Evolutionary conservation across 2,113 vertebrate species (phyloP), one percentile per base, ranked within the genome.

Genomic region (Burhinus oedicnemus): DNA sequence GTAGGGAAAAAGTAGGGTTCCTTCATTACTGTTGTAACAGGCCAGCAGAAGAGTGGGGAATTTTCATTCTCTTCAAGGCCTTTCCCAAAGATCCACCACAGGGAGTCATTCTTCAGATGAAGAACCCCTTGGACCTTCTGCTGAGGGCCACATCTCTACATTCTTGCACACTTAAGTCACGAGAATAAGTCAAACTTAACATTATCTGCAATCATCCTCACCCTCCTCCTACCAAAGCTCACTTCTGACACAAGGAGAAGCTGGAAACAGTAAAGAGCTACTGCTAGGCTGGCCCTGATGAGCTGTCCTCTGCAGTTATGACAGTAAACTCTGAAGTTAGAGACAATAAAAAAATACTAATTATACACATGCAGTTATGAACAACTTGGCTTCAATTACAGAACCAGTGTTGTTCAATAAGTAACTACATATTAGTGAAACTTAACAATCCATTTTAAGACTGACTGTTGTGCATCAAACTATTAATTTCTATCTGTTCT

Each of bases 401-500:
- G 64, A 82, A 42, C 4, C 21, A 79, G 10, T 83, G 64, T 27
- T 34, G 62, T 92, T 90, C n/a, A 34, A 45, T 52, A 61, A 34
- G 22, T 64, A 26, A 34, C 34, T 92, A 54, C 91, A 47, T 87
- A 76, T 83, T 72, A 40, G 12, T 40, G 25, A 57, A 90, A 78
- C 13, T 22, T 58, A 45, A 16, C 60, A 85, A 47, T 66, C 34
- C 22, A 68, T 55, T 94, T 82, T 52, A 82, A 69, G 34, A 54
- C 64, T 58, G 47, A 45, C 72, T 76, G 5, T 78, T 82, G 11
- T 54, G 14, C 58, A 88, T 58, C 78, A 58, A 84, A 81, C n/a
- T 93, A 69, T 52, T 80, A 49, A 65, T 60, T 80, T 49, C 95
- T 87, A 26, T 88, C 38, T 93, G 80, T 97, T 97, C 96, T 97